A percentile compares a stretch with the other conserved stretches of the same genome.
Evolutionary conservation across 2,113 vertebrate genomes (phyloP).

Genomic region (Vidua macroura): DNA sequence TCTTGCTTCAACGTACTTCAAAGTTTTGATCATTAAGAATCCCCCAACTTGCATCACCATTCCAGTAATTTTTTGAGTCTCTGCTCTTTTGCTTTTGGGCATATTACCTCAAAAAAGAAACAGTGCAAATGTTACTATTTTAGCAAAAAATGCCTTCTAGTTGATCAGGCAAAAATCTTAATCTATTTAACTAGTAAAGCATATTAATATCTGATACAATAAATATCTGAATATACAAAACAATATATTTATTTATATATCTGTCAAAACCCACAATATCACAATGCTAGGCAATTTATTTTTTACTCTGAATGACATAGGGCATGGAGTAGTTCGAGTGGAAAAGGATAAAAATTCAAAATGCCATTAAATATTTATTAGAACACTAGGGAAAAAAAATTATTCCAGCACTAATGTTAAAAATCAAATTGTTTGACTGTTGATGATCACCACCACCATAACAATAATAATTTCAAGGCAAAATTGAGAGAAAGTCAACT

Average conservation of each 20-base stretch:
- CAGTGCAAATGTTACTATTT: background rate
- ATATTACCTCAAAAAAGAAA: background rate
- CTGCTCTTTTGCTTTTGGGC: background rate
- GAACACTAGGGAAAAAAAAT: background rate
- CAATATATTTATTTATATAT: background rate
- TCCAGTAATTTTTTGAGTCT: background rate
- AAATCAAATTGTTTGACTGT: background rate
- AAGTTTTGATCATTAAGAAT: background rate
- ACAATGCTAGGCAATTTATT: background rate
- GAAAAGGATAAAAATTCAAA: background rate
- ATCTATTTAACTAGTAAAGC: background rate
- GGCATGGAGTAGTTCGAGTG: background rate
- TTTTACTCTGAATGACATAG: background rate
- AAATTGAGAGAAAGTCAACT: background rate
- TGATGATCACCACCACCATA: background rate
- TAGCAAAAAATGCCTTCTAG: background rate
- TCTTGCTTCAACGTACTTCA: background rate
- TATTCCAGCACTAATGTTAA: background rate
- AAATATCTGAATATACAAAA: background rate
- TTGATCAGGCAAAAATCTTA: background rate
- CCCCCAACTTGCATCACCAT: background rate
- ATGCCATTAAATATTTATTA: background rate
- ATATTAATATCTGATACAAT: background rate
- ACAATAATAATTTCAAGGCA: background rate
- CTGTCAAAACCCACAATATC: background rate